phyloP scores from a whole-genome alignment of 1,140 invertebrate species.

The Drosophila ercepeae region DNA sequence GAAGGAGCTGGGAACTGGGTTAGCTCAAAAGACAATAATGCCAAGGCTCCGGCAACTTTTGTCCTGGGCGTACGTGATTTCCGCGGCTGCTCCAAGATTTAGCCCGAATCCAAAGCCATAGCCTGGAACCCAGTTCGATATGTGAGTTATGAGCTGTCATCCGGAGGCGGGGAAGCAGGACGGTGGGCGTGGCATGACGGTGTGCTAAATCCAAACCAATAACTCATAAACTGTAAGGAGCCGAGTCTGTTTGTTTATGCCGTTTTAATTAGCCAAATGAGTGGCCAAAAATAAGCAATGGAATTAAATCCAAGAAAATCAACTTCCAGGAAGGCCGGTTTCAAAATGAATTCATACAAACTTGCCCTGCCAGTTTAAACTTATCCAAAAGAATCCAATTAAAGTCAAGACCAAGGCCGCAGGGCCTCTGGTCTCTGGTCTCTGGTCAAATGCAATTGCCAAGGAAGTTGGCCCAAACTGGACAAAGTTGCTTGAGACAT shows the following conservation, averaged over 20 bases:
- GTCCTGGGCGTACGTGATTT: conserved; percentile 68
- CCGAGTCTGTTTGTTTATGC: conserved; percentile 61
- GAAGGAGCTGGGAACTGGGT: conserved; percentile 45
- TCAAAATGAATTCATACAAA: conserved; percentile 38
- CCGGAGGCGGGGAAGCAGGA: neutral
- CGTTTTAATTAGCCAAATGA: conserved; percentile 76
- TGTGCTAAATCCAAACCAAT: conserved; percentile 45
- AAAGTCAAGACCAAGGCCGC: conserved; percentile 50
- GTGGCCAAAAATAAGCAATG: conserved; percentile 18
- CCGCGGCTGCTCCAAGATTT: conserved; percentile 63
- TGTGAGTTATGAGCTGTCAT: conserved; percentile 69
- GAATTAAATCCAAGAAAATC: neutral
- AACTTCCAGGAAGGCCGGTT: conserved; percentile 29
- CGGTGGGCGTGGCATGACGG: conserved; percentile 40
- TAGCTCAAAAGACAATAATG: conserved; percentile 79
- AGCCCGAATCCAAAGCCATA: conserved; percentile 11
- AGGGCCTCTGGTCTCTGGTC: conserved; percentile 33
- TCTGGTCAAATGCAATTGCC: conserved; percentile 44
- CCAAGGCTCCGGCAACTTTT: conserved; percentile 73
- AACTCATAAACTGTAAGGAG: conserved; percentile 56
- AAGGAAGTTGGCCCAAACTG: conserved; percentile 39
- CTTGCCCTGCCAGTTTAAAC: conserved; percentile 6
- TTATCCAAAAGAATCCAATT: conserved; percentile 65
- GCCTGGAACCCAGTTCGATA: conserved; percentile 52
- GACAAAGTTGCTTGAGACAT: conserved; percentile 43